Base-by-base conservation (phyloP, 35 echinoderm and acorn worm genomes). In the Acanthaster planci region DNA sequence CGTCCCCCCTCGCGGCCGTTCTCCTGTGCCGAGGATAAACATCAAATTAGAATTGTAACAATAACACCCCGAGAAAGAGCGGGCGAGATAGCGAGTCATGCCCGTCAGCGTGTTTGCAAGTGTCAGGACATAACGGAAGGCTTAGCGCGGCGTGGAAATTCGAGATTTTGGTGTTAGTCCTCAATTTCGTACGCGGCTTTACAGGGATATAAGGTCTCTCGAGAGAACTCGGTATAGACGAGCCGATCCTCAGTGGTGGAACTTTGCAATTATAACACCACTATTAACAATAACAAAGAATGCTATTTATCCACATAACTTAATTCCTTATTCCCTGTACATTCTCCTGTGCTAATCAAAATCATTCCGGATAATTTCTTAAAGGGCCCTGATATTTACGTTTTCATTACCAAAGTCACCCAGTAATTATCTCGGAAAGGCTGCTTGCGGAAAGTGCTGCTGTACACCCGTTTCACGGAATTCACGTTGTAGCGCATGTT, bases 31-130 rank as follows among this genome's bases (percentile, higher is more conserved):
- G 64, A 72, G 64, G 64, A 72, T 72, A 72, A 72, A 72, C 64
- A 72, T 26, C 64, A 72, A 72, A 72, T 72, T 72, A 72, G 64
- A 72, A 72, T 72, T 72, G 64, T 72, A 72, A 72, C 64, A 72
- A 72, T 72, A 72, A 72, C 64, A 72, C 64, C 64, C 64, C 23
- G 64, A 72, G 64, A 72, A 72, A 72, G 26, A 72, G 64, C 64
- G 34, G 64, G 34, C 26, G 57, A 35, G 64, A 72, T 72, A 7
- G 26, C 64, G 30, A 26, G 26, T 34, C 34, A 34, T 72, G 64
- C 64, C 64, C 64, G 64, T 72, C 64, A 72, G 64, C 23, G 34
- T 72, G 64, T 72, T 72, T 72, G 64, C 64, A 72, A 72, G 64
- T 72, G 64, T 72, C 64, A 26, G 42, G 64, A 72, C 64, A 72